Conservation (phyloP, 53 echinoderm and acorn worm genomes). For the Hippasteria phrygiana region DNA sequence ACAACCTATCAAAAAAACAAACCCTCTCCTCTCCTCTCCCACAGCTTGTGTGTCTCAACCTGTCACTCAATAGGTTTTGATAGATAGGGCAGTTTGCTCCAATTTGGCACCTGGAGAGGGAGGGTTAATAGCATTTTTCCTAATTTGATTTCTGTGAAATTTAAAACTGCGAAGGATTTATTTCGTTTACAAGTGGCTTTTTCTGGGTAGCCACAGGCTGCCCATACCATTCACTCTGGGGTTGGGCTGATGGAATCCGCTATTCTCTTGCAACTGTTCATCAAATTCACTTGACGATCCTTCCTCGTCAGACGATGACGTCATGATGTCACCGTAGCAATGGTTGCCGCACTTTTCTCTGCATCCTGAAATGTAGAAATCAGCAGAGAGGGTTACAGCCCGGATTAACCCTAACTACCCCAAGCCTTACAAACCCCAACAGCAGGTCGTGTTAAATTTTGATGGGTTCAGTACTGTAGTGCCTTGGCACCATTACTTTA, state of each 20-base stretch:
- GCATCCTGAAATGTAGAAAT: neutral
- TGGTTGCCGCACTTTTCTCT: neutral
- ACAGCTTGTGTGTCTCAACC: no score
- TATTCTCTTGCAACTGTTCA: neutral
- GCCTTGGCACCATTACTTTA: no score
- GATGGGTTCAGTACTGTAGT: no score
- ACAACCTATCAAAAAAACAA: no score
- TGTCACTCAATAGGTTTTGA: no score
- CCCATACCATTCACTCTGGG: neutral
- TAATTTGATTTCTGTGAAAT: no score
- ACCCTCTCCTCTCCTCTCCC: no score
- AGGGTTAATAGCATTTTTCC: no score
- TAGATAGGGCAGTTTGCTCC: no score
- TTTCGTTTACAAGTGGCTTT: neutral
- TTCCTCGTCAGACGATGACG: constrained; percentile 37
- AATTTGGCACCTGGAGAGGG: no score
- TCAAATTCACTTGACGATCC: constrained; percentile 9
- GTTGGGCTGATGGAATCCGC: neutral
- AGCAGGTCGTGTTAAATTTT: no score
- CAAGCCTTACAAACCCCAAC: neutral
- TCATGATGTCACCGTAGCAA: constrained; percentile 2
- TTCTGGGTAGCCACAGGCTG: neutral
- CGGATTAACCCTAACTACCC: neutral
- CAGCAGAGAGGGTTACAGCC: neutral
- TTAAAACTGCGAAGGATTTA: neutral